Conservation (phyloP, 2,888 invertebrate species). For the Tricholauxania praeusta region DNA sequence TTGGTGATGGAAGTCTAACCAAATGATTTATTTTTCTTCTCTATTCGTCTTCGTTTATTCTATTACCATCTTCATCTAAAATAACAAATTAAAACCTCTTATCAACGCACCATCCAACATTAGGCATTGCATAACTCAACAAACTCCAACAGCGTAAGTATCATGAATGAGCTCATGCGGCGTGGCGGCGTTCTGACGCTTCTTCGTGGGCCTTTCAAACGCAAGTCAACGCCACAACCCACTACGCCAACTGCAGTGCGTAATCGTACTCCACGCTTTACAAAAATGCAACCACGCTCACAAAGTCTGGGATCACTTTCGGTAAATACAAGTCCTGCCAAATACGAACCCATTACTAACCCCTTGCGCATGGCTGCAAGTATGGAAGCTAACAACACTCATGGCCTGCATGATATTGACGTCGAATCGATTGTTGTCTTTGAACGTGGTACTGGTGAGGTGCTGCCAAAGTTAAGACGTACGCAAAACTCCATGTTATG, state of each 20-base stretch:
- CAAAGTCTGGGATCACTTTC: conserved; percentile 67
- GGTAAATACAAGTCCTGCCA: conserved; percentile 66
- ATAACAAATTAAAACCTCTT: conserved; percentile 28
- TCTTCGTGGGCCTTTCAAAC: conserved; percentile 64
- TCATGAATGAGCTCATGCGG: conserved; percentile 63
- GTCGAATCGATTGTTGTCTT: conserved; percentile 55
- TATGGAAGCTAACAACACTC: conserved; percentile 55
- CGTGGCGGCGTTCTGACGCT: conserved; percentile 67
- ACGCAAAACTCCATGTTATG: conserved; percentile 64
- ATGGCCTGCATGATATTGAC: conserved; percentile 50
- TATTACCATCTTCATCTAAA: conserved; percentile 9
- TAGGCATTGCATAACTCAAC: conserved; percentile 53
- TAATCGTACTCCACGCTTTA: conserved; percentile 53
- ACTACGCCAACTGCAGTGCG: conserved; percentile 62
- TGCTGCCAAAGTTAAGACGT: conserved; percentile 58
- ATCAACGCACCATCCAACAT: conserved; percentile 11
- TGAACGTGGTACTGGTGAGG: conserved; percentile 47
- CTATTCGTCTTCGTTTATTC: background rate
- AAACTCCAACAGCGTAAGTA: conserved; percentile 59
- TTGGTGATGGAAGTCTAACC: no score
- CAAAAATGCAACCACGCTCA: conserved; percentile 63
- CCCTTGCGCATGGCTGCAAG: conserved; percentile 63
- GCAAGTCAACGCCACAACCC: conserved; percentile 63
- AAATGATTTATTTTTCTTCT: conserved; percentile 12
- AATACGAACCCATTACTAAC: conserved; percentile 63